phyloP scores from a whole-genome alignment of 92 coral and sea anemone genomes.

The Siderastrea radians region DNA sequence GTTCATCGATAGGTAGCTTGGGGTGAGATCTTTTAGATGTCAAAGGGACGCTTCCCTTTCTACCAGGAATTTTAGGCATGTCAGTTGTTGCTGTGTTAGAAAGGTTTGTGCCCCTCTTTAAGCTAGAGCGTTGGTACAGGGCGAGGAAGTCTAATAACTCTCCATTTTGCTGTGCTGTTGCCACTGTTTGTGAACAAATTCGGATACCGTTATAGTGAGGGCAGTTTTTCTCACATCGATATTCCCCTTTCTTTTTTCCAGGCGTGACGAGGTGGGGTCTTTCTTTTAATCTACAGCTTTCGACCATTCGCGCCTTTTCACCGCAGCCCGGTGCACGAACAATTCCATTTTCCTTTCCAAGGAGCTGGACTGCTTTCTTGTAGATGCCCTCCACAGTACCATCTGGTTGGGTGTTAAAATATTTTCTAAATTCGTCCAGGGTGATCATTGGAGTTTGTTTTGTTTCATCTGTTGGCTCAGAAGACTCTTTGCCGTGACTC shows the following conservation, averaged over 20 bases:
- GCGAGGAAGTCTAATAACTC: conserved; percentile 11
- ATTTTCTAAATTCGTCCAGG: too few relatives aligned
- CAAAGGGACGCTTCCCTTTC: conserved; percentile 45
- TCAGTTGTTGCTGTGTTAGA: conserved; percentile 13
- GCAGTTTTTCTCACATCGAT: conserved; percentile 36
- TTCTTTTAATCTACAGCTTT: conserved; percentile 17
- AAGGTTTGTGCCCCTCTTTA: conserved; percentile 29
- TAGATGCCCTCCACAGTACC: conserved; percentile 30
- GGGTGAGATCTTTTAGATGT: conserved; percentile 30
- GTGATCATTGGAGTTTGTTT: conserved; percentile 17
- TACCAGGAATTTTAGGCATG: conserved; percentile 57
- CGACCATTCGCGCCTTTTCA: conserved; percentile 18
- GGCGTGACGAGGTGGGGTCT: conserved; percentile 47
- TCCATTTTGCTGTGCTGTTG: conserved; percentile 44
- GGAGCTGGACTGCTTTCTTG: conserved; percentile 20
- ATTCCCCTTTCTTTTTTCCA: conserved; percentile 42
- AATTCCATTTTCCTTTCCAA: conserved; percentile 10
- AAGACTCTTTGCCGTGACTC: conserved; percentile 1
- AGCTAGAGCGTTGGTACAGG: not conserved
- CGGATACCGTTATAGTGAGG: conserved; percentile 38
- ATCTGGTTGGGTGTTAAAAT: conserved; percentile 25
- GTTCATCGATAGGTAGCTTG: conserved; percentile 22
- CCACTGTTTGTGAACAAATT: conserved; percentile 36
- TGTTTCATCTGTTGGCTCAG: not conserved
- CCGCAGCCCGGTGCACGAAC: conserved; percentile 30